Conservation (phyloP, 2,113 vertebrate genomes). For the Oncorhynchus nerka region DNA sequence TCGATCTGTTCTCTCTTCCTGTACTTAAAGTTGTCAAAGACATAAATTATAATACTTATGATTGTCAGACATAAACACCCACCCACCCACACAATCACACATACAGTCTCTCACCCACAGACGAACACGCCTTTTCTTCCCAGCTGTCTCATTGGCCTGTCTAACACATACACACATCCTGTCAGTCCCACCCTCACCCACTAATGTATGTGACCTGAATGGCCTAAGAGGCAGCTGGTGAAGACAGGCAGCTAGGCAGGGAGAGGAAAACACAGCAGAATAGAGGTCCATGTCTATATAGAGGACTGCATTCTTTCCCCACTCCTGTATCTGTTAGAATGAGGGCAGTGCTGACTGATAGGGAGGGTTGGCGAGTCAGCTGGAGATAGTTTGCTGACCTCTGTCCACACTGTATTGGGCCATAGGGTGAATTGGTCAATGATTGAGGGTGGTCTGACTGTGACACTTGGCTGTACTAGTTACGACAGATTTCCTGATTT, state of each 20-base stretch:
- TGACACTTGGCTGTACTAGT: too few relatives aligned
- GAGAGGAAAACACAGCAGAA: slow-evolving; percentile 10
- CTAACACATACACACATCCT: slow-evolving; percentile 36
- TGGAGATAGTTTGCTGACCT: not conserved
- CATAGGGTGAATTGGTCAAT: not conserved
- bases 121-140: slow-evolving; percentile 45
- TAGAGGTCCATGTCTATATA: not conserved
- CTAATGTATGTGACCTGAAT: slow-evolving; percentile 41
- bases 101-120: slow-evolving; percentile 42
- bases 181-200: not conserved
- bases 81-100: slow-evolving; percentile 42
- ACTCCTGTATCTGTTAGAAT: not conserved
- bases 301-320: not conserved
- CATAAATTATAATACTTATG: too few relatives aligned
- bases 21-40: not conserved
- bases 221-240: slow-evolving; percentile 37
- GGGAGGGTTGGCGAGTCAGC: not conserved
- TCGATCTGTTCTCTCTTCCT: too few relatives aligned
- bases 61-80: slow-evolving; percentile 6
- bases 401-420: not conserved
- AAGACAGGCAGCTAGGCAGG: slow-evolving; percentile 1
- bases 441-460: not conserved
- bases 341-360: not conserved
- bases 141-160: slow-evolving; percentile 42
- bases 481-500: not conserved